Evolutionary conservation across 1,140 invertebrate species (phyloP), one percentile per base, ranked within the genome.

Genomic region (Homarus americanus): DNA sequence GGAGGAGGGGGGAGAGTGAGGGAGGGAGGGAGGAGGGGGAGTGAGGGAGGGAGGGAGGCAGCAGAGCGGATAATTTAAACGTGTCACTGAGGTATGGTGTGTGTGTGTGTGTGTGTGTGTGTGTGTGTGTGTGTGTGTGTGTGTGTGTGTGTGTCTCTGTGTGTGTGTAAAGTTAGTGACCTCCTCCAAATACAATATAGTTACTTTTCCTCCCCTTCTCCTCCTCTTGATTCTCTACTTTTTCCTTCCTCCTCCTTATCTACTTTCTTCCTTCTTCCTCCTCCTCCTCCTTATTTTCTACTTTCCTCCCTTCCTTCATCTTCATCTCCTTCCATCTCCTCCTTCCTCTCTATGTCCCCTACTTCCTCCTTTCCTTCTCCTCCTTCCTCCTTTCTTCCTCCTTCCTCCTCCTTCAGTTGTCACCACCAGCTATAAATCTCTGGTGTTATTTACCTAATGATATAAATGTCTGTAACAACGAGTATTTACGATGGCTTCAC

Each of bases 401-500:
- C 32, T 17, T n/a, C 36, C 40, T 40, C 73, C 73, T 5, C 24
- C 24, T 28, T 24, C 36, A 38, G 34, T 76, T 40, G 28, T 3
- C 40, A 12, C 73, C 73, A 2, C 73, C 20, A 40, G 15, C 72
- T n/a, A 76, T 38, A 69, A 32, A 69, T 69, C 63, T 69, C 63
- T 32, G 63, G 63, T 28, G n/a, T 69, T 69, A 32, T 69, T 69
- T 69, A 69, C 63, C 28, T 69, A 69, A 69, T 63, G 72, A 36
- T 76, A 40, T 76, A 76, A 76, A 44, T 76, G 40, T 76, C 36
- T 44, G n/a, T 7, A 17, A 36, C 73, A 38, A 40, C 73, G 20
- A 76, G 36, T 76, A 40, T 44, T 44, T 40, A 76, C 73, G 40
- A 40, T n/a, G 28, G 0, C 36, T 4, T 38, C 15, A 75, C 72